Percentiles rank a stretch among this genome's conserved stretches.
Evolutionary conservation across 2,113 vertebrate genomes (phyloP).

Genomic region (Bufo gargarizans): DNA sequence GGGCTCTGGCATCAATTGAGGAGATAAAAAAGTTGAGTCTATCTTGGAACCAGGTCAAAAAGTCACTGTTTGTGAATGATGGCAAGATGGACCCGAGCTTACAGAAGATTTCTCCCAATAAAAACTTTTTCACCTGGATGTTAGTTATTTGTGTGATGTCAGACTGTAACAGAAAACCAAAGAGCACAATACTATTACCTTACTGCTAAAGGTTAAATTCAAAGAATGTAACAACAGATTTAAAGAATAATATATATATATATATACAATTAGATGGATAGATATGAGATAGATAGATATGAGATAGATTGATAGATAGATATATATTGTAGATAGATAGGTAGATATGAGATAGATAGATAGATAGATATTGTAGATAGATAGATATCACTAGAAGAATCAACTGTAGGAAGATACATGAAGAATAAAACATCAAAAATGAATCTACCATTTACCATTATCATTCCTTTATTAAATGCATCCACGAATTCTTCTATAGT

Average conservation of each 20-base stretch:
- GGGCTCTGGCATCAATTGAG: slow-evolving; percentile 49
- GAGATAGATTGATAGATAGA: too few relatives aligned
- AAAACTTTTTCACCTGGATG: slow-evolving; percentile 1
- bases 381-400: neutral
- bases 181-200: neutral
- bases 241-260: too few relatives aligned
- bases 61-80: slow-evolving; percentile 53
- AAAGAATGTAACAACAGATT: too few relatives aligned
- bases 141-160: slow-evolving; percentile 41
- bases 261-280: too few relatives aligned
- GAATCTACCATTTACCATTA: slow-evolving; percentile 44
- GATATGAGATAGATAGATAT: too few relatives aligned
- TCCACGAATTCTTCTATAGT: slow-evolving; percentile 58
- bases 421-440: neutral
- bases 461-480: slow-evolving; percentile 51
- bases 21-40: slow-evolving; percentile 58
- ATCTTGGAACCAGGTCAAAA: slow-evolving; percentile 38
- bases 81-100: slow-evolving; percentile 44
- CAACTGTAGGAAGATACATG: neutral
- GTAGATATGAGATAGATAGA: too few relatives aligned
- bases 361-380: neutral
- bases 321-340: too few relatives aligned
- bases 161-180: neutral
- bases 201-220: too few relatives aligned
- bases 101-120: slow-evolving; percentile 61